Base-by-base conservation (phyloP, 53 echinoderm and acorn worm species). In the Arbacia lixula region DNA sequence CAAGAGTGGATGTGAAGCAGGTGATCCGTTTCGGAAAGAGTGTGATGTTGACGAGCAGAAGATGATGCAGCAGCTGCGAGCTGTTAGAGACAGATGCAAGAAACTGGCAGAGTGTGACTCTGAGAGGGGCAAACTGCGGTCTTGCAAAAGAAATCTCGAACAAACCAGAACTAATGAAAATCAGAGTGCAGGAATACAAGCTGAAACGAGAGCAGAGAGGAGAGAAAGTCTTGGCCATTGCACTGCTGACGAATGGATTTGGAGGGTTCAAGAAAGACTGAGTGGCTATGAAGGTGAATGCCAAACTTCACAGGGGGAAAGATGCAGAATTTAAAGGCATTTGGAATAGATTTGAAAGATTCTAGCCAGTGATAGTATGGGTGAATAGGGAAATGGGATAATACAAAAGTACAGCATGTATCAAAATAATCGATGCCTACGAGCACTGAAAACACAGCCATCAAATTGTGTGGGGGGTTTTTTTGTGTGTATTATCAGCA, bases 201-300 rank as follows among this genome's bases (percentile, higher is more conserved):
- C 22, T 19, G 66, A 3, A 19, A 20, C 36, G 36, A 37, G 22
- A 4, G 4, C 21, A 66, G 3, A 61, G 31, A 30, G 36, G 37
- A 3, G 14, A 9, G 22, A 38, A 66, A 22, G 1, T 11, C 29
- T 36, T 21, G 16, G 20, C 1, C 9, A 4, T 37, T 5, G 24
- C 21, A n/a, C n/a, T 14, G 36, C 38, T 66, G 22, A 66, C 6
- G 66, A 66, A 66, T 66, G 66, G 8, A 24, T 24, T 6, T 66
- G 66, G 66, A 66, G 66, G 34, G 38, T 66, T 24, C 8, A 1
- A 3, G 66, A 66, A 66, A 66, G 36, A 38, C 66, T 66, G 1
- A 38, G 36, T 38, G 66, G 66, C 20, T 66, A 66, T 37, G 22
- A 37, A 66, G 66, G 66, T 66, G 36, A 33, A 2, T 14, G 19